A percentile compares a stretch with the other conserved stretches of the same genome.
Evolutionary conservation across 2,113 vertebrate species (phyloP).

Genomic region (Platichthys flesus): DNA sequence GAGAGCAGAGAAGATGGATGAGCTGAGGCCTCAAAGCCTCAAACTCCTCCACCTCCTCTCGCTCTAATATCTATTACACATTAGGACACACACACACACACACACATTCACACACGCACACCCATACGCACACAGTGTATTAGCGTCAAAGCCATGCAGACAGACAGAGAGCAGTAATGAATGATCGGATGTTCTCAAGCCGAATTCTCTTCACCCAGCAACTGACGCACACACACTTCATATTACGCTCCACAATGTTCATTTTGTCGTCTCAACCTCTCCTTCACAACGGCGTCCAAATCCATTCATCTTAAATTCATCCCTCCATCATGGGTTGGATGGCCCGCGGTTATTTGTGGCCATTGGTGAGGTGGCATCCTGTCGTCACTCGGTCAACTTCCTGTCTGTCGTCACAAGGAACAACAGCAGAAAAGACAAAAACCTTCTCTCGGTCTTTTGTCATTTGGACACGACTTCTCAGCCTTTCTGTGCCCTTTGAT

Average conservation of each 20-base stretch:
- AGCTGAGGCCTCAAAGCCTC: not conserved
- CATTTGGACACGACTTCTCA: constrained; percentile 25
- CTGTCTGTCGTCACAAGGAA: constrained; percentile 34
- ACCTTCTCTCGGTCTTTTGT: constrained; percentile 19
- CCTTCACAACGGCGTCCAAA: not conserved
- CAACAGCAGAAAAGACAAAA: constrained; percentile 13
- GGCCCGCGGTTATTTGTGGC: not conserved
- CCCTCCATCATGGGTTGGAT: not conserved
- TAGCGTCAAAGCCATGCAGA: constrained; percentile 43
- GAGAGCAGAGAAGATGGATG: not conserved
- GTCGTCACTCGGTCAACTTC: constrained; percentile 57
- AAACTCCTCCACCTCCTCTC: constrained; percentile 9
- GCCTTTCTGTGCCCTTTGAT: constrained; percentile 50
- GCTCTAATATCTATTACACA: not conserved
- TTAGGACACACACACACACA: constrained; percentile 14
- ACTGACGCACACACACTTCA: constrained; percentile 52
- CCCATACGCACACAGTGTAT: constrained; percentile 8
- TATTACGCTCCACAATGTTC: not conserved
- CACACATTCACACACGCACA: constrained; percentile 20
- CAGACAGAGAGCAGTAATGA: constrained; percentile 56
- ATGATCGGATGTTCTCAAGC: constrained; percentile 70
- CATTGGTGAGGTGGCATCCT: constrained; percentile 7
- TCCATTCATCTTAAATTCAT: constrained; percentile 19
- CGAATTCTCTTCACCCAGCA: constrained; percentile 73
- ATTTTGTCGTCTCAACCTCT: constrained; percentile 7